Conservation (phyloP, 1,140 invertebrate genomes). For the Drosophila tsacasi region DNA sequence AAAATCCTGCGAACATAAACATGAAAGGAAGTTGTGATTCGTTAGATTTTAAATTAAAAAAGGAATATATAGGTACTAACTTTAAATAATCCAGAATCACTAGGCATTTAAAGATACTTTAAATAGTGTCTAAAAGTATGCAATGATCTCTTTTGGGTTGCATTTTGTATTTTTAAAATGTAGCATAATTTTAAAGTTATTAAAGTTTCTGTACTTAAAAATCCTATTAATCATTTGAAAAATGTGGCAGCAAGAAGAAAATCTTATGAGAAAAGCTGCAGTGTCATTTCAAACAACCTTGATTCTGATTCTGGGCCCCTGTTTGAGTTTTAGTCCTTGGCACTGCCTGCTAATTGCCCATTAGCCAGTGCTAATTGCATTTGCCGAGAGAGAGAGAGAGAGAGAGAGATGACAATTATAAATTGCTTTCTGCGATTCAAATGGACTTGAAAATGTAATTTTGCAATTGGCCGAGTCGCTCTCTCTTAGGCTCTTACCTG, state of each 20-base stretch:
- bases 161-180: not conserved
- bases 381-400: no score
- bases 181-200: not conserved
- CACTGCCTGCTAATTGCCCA: constrained; percentile 61
- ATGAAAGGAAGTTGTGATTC: not conserved
- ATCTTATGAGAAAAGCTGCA: constrained; percentile 10
- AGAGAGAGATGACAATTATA: constrained; percentile 82
- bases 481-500: constrained; percentile 7
- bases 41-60: not conserved
- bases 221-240: not conserved
- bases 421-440: constrained; percentile 61
- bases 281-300: constrained; percentile 23
- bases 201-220: not conserved
- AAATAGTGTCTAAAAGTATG: not conserved
- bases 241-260: not conserved
- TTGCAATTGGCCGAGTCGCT: constrained; percentile 18
- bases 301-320: constrained; percentile 1
- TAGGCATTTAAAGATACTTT: not conserved
- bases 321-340: constrained; percentile 6
- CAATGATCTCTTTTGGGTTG: not conserved
- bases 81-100: no score
- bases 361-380: constrained; percentile 79
- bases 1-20: not conserved
- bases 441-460: constrained; percentile 59
- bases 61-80: not conserved